Conservation (phyloP, 2,113 vertebrate genomes). For the Ceyx cyanopectus region DNA sequence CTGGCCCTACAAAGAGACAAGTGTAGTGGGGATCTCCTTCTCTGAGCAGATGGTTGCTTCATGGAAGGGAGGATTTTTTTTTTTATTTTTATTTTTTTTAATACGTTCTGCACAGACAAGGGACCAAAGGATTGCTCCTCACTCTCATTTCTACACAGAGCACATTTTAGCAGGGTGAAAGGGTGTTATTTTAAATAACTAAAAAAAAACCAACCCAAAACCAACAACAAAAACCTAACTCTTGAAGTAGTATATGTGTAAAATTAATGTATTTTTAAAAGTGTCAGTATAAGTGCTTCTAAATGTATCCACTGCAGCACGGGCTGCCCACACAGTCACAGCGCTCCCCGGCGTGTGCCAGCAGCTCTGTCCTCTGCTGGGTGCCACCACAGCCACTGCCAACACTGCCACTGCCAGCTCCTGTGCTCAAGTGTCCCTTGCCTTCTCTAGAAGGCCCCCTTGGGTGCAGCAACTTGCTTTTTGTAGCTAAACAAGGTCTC, state of each 20-base stretch:
- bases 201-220: background rate
- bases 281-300: slow-evolving; percentile 23
- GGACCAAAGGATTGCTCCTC: background rate
- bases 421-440: background rate
- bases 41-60: background rate
- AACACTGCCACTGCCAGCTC: background rate
- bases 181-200: slow-evolving; percentile 29
- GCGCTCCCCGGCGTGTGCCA: background rate
- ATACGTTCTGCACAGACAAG: background rate
- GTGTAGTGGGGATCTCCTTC: slow-evolving; percentile 7
- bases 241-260: slow-evolving; percentile 39
- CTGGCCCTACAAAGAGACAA: background rate
- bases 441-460: background rate
- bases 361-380: background rate
- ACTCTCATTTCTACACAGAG: background rate
- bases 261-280: slow-evolving; percentile 52
- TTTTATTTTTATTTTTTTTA: background rate
- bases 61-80: background rate
- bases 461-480: background rate
- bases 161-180: background rate
- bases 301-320: slow-evolving; percentile 17
- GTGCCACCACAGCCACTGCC: background rate
- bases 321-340: background rate
- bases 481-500: background rate
- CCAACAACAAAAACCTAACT: background rate